Conservation (phyloP, 2,888 invertebrate species). For the Habrosyne pyritoides region DNA sequence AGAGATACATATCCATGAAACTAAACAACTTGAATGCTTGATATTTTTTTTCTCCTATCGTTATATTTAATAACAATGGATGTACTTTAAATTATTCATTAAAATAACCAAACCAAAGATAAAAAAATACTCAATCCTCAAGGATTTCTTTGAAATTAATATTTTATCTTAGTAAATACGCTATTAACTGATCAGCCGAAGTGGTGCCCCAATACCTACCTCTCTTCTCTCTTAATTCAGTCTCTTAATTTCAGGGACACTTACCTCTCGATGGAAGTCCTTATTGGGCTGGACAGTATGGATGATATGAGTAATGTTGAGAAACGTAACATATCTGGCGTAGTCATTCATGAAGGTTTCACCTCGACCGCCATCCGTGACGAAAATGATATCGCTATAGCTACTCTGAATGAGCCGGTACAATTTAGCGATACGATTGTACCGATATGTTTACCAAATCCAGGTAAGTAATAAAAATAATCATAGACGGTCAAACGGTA, state of each 20-base stretch:
- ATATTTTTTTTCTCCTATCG: no score
- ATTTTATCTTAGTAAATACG: no score
- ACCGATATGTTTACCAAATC: slow-evolving; percentile 81
- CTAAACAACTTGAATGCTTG: no score
- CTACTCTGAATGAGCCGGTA: slow-evolving; percentile 71
- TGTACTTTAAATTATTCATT: no score
- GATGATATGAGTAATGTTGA: slow-evolving; percentile 59
- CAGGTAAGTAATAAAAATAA: slow-evolving; percentile 51
- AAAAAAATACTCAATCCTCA: no score
- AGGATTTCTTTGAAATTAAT: no score
- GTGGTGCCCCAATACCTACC: no score
- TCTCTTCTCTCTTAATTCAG: no score
- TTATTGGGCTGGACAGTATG: slow-evolving; percentile 77
- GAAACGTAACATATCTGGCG: slow-evolving; percentile 56
- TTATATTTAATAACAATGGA: no score
- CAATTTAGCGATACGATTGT: slow-evolving; percentile 64
- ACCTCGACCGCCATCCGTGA: slow-evolving; percentile 78
- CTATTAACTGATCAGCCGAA: no score
- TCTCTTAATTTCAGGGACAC: slow-evolving; percentile 64
- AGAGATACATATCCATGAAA: no score
- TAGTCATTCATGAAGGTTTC: slow-evolving; percentile 77
- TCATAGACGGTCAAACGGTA: neutral
- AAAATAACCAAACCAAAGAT: no score
- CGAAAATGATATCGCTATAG: slow-evolving; percentile 83
- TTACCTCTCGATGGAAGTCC: slow-evolving; percentile 56